phyloP scores from a whole-genome alignment of 2,888 invertebrate species.

The Kuschelorhynchus macadamiae region DNA sequence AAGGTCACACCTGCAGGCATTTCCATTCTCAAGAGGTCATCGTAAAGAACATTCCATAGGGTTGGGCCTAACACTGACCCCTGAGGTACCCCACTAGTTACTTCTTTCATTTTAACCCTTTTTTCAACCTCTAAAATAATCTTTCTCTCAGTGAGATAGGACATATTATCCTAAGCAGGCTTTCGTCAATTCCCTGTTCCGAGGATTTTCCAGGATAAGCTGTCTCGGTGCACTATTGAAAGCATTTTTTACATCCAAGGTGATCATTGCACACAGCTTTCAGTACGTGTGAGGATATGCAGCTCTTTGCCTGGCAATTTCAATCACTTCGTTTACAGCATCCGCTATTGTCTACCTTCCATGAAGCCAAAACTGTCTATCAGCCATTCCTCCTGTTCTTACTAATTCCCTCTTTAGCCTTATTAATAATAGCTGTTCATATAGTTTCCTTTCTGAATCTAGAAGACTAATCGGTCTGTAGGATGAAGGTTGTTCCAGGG shows the following conservation, averaged over 20 bases:
- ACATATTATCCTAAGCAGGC: background rate
- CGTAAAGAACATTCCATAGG: constrained; percentile 45
- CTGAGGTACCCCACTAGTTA: constrained; percentile 39
- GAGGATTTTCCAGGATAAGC: no score
- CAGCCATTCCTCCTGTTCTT: background rate
- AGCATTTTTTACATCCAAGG: constrained; percentile 22
- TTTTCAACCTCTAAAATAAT: background rate
- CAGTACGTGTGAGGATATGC: no score
- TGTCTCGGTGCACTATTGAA: constrained; percentile 29
- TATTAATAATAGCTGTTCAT: no score
- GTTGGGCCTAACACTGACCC: constrained; percentile 45
- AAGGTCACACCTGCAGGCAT: background rate
- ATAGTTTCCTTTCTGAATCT: no score
- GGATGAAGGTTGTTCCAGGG: background rate
- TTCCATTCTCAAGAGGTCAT: constrained; percentile 22
- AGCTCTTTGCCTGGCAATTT: background rate
- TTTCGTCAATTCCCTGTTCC: no score
- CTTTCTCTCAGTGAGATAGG: background rate
- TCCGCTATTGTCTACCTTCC: no score
- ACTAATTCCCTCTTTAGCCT: constrained; percentile 12
- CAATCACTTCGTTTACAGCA: no score
- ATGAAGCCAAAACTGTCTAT: no score
- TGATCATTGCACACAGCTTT: background rate
- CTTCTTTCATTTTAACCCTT: background rate
- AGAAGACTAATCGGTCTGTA: constrained; percentile 27